Conservation (phyloP, 2,888 invertebrate species). For the Eupithecia tripunctaria region DNA sequence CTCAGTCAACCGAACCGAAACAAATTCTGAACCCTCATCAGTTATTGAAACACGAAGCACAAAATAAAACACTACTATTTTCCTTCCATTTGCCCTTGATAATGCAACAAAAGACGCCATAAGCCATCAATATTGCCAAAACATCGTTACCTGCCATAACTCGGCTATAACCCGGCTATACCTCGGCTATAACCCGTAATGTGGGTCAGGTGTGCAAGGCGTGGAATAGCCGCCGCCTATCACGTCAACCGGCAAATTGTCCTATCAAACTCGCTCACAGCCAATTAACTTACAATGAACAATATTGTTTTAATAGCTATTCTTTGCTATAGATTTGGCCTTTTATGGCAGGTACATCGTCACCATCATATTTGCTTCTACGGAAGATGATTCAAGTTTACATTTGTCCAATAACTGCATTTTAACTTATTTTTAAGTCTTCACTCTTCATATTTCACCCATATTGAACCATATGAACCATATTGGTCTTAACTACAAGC, state of each 20-base stretch:
- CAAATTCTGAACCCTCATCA: neutral
- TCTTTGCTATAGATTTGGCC: neutral
- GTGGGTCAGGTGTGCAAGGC: conserved; percentile 36
- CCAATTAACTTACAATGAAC: conserved; percentile 30
- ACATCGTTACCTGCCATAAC: conserved; percentile 21
- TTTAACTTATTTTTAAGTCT: too few species aligned
- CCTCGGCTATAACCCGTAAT: conserved; percentile 22
- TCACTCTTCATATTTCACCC: too few species aligned
- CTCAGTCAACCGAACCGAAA: too few species aligned
- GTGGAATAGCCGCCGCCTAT: conserved; percentile 19
- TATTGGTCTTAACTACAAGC: too few species aligned
- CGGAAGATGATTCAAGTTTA: neutral
- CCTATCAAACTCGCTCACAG: conserved; percentile 31
- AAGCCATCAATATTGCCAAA: conserved; percentile 19
- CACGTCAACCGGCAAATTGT: conserved; percentile 39
- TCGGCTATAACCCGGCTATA: conserved; percentile 15
- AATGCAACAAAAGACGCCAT: neutral
- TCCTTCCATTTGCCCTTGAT: conserved; percentile 14
- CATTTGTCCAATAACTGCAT: too few species aligned
- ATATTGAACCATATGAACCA: too few species aligned
- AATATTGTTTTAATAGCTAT: conserved; percentile 6
- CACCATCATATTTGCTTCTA: neutral
- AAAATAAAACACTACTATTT: neutral
- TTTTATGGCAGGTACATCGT: neutral
- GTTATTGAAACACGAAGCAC: neutral